Percentiles rank a stretch among this genome's conserved stretches.
phyloP scores from a whole-genome alignment of 2,888 invertebrate species.

The Tachystola acroxantha region DNA sequence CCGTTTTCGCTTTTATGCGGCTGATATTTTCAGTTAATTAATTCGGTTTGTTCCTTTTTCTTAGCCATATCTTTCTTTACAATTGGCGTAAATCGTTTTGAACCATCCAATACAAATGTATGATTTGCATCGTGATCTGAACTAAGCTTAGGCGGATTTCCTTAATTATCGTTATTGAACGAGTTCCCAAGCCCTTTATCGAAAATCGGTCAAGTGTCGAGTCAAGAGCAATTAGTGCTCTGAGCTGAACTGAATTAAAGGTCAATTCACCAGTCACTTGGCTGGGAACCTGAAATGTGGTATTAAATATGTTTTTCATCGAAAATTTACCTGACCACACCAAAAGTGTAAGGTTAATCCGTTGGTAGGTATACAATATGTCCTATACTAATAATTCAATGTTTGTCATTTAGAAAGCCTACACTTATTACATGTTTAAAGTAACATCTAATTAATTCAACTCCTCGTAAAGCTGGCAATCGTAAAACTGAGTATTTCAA shows the following conservation, averaged over 20 bases:
- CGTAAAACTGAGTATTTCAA: too few relatives aligned
- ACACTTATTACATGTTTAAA: too few relatives aligned
- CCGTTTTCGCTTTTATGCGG: constrained; percentile 10
- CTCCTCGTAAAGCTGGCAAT: too few relatives aligned
- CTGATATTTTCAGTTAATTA: constrained; percentile 11
- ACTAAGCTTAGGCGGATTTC: constrained; percentile 1
- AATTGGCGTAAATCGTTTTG: background rate
- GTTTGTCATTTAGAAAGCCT: too few relatives aligned
- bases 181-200: background rate
- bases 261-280: background rate
- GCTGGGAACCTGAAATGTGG: too few relatives aligned
- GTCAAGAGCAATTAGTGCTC: constrained; percentile 2
- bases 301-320: too few relatives aligned
- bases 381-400: too few relatives aligned
- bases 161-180: background rate
- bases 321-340: too few relatives aligned
- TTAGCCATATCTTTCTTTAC: background rate
- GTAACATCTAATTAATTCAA: too few relatives aligned
- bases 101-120: constrained; percentile 5
- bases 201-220: constrained; percentile 1
- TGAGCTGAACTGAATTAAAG: background rate
- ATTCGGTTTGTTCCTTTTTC: background rate
- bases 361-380: too few relatives aligned
- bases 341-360: too few relatives aligned
- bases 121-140: constrained; percentile 1